Evolutionary conservation across 2,113 vertebrate species (phyloP).

Genomic region (Coregonus clupeaformis): DNA sequence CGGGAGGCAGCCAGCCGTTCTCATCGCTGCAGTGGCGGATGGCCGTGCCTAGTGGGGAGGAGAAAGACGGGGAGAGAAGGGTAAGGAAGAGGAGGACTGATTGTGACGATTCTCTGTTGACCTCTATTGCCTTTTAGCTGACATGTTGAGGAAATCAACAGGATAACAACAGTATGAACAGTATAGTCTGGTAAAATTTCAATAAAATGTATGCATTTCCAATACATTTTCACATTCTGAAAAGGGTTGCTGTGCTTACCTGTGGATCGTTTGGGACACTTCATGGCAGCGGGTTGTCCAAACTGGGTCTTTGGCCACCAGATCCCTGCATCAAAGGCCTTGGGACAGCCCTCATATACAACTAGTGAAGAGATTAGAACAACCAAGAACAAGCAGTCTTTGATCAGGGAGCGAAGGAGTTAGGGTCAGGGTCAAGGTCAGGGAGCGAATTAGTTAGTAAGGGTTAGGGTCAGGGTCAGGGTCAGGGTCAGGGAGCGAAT

Average conservation of each 20-base stretch:
- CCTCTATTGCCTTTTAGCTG: neutral
- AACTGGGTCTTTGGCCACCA: slow-evolving; percentile 92
- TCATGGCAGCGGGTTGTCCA: slow-evolving; percentile 83
- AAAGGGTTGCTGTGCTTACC: slow-evolving; percentile 68
- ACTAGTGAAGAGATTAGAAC: slow-evolving; percentile 64
- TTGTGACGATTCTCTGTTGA: neutral
- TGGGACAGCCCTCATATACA: slow-evolving; percentile 86
- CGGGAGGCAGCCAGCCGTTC: slow-evolving; percentile 84
- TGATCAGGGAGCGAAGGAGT: neutral
- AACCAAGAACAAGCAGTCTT: neutral
- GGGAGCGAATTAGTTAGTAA: neutral
- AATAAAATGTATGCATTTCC: too few species aligned
- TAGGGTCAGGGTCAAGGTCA: too few species aligned
- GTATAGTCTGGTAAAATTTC: too few species aligned
- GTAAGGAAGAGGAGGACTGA: neutral
- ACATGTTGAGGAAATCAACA: neutral
- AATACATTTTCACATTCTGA: too few species aligned
- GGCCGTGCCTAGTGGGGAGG: slow-evolving; percentile 71
- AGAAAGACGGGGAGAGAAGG: neutral
- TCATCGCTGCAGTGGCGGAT: slow-evolving; percentile 84
- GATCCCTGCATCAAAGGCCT: slow-evolving; percentile 82
- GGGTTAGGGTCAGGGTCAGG: too few species aligned
- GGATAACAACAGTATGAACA: neutral
- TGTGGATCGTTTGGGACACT: slow-evolving; percentile 84
- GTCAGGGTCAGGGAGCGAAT: neutral